Conservation (phyloP, 2,797 vertebrate genomes). For the Paguma larvata region DNA sequence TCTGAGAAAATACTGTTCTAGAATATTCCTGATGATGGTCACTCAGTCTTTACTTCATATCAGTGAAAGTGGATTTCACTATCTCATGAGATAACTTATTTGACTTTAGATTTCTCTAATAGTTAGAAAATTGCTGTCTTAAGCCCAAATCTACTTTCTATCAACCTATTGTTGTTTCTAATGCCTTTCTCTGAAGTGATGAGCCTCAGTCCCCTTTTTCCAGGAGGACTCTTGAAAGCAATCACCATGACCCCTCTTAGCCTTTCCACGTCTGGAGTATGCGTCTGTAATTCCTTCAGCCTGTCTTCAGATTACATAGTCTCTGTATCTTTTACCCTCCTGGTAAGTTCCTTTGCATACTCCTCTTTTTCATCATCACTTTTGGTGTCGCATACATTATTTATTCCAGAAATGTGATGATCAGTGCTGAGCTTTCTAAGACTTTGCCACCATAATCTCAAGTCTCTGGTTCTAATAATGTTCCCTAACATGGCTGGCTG, state of each 20-base stretch:
- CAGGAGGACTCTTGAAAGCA: background rate
- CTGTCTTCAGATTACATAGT: background rate
- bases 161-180: background rate
- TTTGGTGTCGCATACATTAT: background rate
- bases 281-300: background rate
- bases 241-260: background rate
- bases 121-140: constrained; percentile 17
- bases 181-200: background rate
- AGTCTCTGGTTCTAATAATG: background rate
- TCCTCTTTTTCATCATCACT: background rate
- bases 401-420: constrained; percentile 12
- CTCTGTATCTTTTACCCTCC: background rate
- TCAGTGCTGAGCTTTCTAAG: background rate
- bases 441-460: constrained; percentile 5
- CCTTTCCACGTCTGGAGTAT: background rate
- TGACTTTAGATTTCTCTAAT: constrained; percentile 23
- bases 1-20: constrained; percentile 32
- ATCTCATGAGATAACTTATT: background rate
- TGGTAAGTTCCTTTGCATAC: background rate
- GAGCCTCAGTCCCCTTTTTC: background rate
- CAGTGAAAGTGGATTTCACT: constrained; percentile 42
- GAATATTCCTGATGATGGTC: background rate
- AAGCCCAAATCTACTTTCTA: background rate
- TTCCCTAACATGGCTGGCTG: background rate
- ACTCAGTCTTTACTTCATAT: background rate